These are phyloP conservation scores for Spodoptera litura DNA, from an alignment of 1,140 invertebrate species.

Conservation along the genomic window DNA sequence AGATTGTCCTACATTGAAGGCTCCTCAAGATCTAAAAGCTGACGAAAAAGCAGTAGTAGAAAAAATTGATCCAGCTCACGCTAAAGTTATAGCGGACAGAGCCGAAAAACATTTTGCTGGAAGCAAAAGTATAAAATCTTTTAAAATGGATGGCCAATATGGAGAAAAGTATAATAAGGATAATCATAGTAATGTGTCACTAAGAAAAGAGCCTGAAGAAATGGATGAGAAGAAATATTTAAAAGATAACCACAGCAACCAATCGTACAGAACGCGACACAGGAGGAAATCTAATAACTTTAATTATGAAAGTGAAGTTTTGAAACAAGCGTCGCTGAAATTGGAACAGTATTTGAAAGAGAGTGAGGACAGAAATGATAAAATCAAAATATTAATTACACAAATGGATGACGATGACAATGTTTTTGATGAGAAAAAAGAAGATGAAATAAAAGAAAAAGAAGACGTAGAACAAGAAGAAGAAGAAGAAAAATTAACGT, in stretches of 20 bases:
- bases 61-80: constrained; percentile 77
- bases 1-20: constrained; percentile 83
- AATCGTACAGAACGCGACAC: constrained; percentile 69
- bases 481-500: constrained; percentile 75
- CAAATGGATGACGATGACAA: constrained; percentile 59
- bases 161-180: constrained; percentile 78
- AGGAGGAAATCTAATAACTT: constrained; percentile 80
- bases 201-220: constrained; percentile 76
- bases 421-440: constrained; percentile 64
- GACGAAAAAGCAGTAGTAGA: constrained; percentile 81
- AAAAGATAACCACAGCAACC: constrained; percentile 81
- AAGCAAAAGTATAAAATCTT: constrained; percentile 77
- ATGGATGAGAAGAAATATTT: constrained; percentile 77
- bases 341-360: constrained; percentile 80
- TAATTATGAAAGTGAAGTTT: constrained; percentile 81
- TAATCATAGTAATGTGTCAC: constrained; percentile 78
- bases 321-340: constrained; percentile 82
- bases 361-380: constrained; percentile 64
- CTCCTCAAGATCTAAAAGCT: constrained; percentile 84
- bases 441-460: constrained; percentile 61
- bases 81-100: constrained; percentile 74
- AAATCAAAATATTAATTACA: constrained; percentile 69
- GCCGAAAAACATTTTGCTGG: constrained; percentile 74
- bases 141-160: constrained; percentile 79
- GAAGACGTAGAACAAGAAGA: constrained; percentile 57